Conservation (phyloP, 1,140 invertebrate species). For the Rhagoletis pomonella region DNA sequence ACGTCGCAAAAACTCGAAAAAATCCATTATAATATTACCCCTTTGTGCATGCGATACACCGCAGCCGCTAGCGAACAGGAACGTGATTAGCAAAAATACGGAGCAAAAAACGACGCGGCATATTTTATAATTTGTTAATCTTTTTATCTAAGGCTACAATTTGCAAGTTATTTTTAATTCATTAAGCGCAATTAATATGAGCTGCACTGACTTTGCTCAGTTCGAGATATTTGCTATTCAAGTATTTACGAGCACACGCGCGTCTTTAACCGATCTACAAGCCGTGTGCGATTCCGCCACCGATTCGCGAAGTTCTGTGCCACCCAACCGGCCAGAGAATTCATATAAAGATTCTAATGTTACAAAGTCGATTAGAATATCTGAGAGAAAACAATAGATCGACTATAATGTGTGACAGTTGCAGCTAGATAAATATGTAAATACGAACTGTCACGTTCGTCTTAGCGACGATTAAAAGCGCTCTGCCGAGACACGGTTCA, state of each 20-base stretch:
- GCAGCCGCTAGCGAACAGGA: neutral
- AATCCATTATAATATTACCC: slow-evolving; percentile 39
- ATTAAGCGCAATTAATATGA: slow-evolving; percentile 36
- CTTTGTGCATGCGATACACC: slow-evolving; percentile 6
- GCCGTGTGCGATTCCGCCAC: slow-evolving; percentile 10
- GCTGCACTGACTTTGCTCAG: neutral
- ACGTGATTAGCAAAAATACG: neutral
- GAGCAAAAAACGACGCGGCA: neutral
- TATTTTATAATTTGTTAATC: slow-evolving; percentile 6
- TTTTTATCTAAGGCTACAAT: neutral
- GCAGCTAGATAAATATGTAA: neutral
- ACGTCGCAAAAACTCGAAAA: slow-evolving; percentile 61
- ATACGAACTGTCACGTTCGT: neutral
- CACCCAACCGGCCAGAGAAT: neutral
- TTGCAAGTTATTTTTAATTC: neutral
- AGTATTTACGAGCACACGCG: neutral
- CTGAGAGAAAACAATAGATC: slow-evolving; percentile 1
- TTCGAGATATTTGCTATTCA: neutral
- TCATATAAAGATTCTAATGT: slow-evolving; percentile 44
- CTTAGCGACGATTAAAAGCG: neutral
- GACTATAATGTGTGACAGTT: neutral
- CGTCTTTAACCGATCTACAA: neutral
- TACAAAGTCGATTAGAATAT: slow-evolving; percentile 21
- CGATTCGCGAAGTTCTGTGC: slow-evolving; percentile 34
- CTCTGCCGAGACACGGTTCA: neutral